Conservation (phyloP, 1,140 invertebrate genomes). For the Magallana ariakensis region DNA sequence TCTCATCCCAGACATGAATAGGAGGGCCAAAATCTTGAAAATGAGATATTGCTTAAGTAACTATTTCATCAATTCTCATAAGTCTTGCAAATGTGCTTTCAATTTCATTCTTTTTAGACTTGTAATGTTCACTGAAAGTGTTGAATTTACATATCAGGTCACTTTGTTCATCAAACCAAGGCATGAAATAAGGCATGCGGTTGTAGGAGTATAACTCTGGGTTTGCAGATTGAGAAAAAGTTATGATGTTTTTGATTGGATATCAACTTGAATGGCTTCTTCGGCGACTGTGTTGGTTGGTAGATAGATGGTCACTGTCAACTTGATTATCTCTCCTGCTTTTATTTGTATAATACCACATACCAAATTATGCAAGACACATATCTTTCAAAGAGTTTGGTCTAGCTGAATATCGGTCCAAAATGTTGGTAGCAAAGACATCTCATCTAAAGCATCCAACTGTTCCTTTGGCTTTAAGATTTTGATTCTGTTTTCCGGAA, state of each 20-base stretch:
- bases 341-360: slow-evolving; percentile 35
- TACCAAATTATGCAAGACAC: slow-evolving; percentile 53
- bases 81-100: too few species aligned
- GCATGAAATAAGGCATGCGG: slow-evolving; percentile 50
- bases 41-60: too few species aligned
- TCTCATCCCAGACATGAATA: too few species aligned
- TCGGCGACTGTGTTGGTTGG: background rate
- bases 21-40: too few species aligned
- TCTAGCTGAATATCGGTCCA: slow-evolving; percentile 51
- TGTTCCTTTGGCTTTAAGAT: slow-evolving; percentile 46
- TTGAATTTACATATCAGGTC: slow-evolving; percentile 42
- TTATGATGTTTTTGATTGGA: background rate
- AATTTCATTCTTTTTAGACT: too few species aligned
- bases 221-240: slow-evolving; percentile 44
- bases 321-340: background rate
- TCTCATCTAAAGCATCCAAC: slow-evolving; percentile 45
- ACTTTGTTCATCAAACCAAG: slow-evolving; percentile 44
- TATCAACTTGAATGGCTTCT: slow-evolving; percentile 30
- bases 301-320: slow-evolving; percentile 28
- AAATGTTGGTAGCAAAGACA: slow-evolving; percentile 46
- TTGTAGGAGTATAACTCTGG: slow-evolving; percentile 52
- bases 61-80: too few species aligned
- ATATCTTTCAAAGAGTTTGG: slow-evolving; percentile 40
- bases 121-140: slow-evolving; percentile 8
- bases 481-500: slow-evolving; percentile 53